A percentile compares a stretch with the other conserved stretches of the same genome.
Conservation (phyloP, 1,140 invertebrate genomes). For the Aphelinus certus region DNA sequence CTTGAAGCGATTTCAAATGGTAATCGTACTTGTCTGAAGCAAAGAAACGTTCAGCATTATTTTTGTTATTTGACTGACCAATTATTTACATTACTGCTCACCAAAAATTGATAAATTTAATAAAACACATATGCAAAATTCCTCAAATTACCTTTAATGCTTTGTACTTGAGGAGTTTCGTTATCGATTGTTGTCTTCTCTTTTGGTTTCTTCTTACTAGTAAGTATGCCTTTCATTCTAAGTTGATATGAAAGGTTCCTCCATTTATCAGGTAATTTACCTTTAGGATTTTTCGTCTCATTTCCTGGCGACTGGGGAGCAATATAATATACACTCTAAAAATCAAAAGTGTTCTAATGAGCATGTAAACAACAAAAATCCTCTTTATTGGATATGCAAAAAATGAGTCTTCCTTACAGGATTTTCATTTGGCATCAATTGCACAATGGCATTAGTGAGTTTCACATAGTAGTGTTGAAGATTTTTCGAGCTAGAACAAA, state of each 20-base stretch:
- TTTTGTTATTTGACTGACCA: no score
- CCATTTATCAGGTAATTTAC: conserved; percentile 31
- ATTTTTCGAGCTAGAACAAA: conserved; percentile 7
- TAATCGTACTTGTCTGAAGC: background rate
- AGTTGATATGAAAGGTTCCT: conserved; percentile 21
- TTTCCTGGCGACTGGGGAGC: conserved; percentile 12
- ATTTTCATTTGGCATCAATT: conserved; percentile 28
- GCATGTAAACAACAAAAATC: background rate
- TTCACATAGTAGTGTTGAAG: conserved; percentile 21
- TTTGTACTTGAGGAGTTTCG: background rate
- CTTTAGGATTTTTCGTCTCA: conserved; percentile 22
- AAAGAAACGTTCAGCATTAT: no score
- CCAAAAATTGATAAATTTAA: background rate
- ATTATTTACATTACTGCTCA: no score
- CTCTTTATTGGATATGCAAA: no score
- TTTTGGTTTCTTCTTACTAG: conserved; percentile 15
- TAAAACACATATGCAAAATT: background rate
- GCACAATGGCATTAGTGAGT: conserved; percentile 10
- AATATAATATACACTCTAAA: conserved; percentile 23
- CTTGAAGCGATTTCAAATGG: conserved; percentile 1
- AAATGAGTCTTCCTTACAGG: background rate
- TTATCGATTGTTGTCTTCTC: background rate
- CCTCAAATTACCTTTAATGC: background rate
- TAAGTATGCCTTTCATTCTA: conserved; percentile 5
- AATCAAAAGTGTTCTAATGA: conserved; percentile 1